Evolutionary conservation across 64 coral and sea anemone species (phyloP).

Genomic region (Acropora tenuis): DNA sequence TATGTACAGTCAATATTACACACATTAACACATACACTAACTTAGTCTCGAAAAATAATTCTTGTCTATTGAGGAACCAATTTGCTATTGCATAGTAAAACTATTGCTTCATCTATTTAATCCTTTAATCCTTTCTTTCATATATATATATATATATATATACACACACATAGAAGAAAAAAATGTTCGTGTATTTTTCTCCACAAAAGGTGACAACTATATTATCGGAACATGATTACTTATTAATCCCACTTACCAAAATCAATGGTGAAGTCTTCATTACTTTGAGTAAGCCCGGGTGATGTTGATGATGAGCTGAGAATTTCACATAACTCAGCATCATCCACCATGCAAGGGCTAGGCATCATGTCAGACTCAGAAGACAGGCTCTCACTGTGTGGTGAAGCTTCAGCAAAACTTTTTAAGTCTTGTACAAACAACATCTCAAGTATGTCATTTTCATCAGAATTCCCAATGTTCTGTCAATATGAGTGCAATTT

Average conservation of each 20-base stretch:
- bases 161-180: no score
- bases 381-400: slow-evolving; percentile 74
- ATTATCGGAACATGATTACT: neutral
- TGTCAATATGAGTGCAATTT: neutral
- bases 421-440: slow-evolving; percentile 36
- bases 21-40: no score
- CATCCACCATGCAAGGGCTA: slow-evolving; percentile 75
- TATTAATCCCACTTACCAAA: slow-evolving; percentile 59
- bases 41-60: no score
- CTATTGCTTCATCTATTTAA: no score
- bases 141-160: no score
- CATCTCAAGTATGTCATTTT: slow-evolving; percentile 5
- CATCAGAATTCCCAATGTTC: slow-evolving; percentile 3
- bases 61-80: no score
- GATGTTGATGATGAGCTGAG: slow-evolving; percentile 59
- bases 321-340: slow-evolving; percentile 47
- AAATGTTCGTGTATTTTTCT: no score
- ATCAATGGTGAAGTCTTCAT: slow-evolving; percentile 70
- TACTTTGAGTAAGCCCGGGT: slow-evolving; percentile 47
- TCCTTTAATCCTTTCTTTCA: no score
- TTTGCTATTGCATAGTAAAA: no score
- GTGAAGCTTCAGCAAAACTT: slow-evolving; percentile 12
- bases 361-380: slow-evolving; percentile 84
- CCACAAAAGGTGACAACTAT: no score
- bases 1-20: no score